Base-by-base conservation (phyloP, 1,140 invertebrate genomes). In the Calosoma granatense region DNA sequence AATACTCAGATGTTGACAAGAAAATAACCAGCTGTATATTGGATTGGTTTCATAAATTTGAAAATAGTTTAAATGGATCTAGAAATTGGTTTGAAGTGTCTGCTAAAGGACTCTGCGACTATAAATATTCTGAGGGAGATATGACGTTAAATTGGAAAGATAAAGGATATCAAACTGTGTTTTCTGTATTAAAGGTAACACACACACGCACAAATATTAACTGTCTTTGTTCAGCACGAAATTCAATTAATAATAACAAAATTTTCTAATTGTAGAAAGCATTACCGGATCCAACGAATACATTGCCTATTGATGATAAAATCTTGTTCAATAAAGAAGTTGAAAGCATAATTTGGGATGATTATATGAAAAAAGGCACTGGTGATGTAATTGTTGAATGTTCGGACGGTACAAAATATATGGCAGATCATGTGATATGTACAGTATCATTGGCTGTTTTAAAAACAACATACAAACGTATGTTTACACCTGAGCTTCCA, bases 371-470 rank as follows among this genome's bases (percentile, higher is more conserved):
- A 39, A 59, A 63, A 21, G 47, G 56, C 41, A 51, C 61, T 43
- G 47, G 63, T 36, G 54, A 56, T 43, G 63, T 68, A 19, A 60
- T 64, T 6, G 68, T 85, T 1, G 74, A 69, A 11, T 84, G 83
- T 61, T 73, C 71, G 51, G 82, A 85, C 61, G 82, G 81, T 1
- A 74, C 77, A 53, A 53, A 70, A 1, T 79, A 80, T 59, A 63
- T 68, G 1, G 79, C 83, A 3, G 81, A 84, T 64, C 80, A 83
- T 68, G 79, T 85, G 0, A 83, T 89, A 51, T 74, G 84, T 9
- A 87, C 86, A 1, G 70, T 82, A 0, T 82, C 85, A 0, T 57
- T 89, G 30, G 86, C 82, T 6, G 84, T 87, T 9, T 65, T 89
- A 1, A 86, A 87, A 69, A 76, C 82, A 52, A 74, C 73, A 60